Base-by-base conservation (phyloP, 2,797 vertebrate species). In the Lepilemur ruficaudatus region DNA sequence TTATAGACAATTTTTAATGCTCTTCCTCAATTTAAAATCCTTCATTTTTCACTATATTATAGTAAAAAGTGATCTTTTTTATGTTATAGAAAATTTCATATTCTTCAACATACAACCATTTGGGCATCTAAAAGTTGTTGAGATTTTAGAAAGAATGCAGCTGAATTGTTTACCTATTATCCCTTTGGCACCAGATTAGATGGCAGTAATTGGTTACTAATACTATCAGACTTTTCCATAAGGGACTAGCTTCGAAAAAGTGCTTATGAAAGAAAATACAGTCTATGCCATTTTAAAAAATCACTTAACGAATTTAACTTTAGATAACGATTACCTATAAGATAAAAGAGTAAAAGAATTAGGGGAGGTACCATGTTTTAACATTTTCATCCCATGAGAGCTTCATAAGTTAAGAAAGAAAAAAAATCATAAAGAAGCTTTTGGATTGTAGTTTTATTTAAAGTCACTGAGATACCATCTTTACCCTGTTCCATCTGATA, bases 241-340 rank as follows among this genome's bases (percentile, higher is more conserved):
- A 70, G 25, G n/a, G 43, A 96, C 52, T 75, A 91, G 81, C 69
- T 70, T 94, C 63, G 15, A 50, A 91, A 95, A 95, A 76, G 46
- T 69, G 20, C 23, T 90, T 83, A 88, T 55, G 72, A 91, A 8
- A 23, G 0, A 75, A 88, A 88, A 18, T 90, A 73, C 35, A 87
- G 30, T 75, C n/a, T n/a, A 81, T 63, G 41, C 8, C 61, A 93
- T 86, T 93, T 72, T 30, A 18, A 76, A 95, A 98, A 96, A 91
- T 93, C 92, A 96, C 79, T 94, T 95, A 97, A 89, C 69, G 7
- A 52, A 61, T 84, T 97, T 95, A 92, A 85, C 48, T 82, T 94
- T 61, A 92, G 61, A 92, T 82, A 84, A 94, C 86, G 94, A 96
- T 95, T 90, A 87, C 8, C 35, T 94, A 72, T 86, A 94, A 93